Conservation (phyloP, 1,140 invertebrate genomes). For the Onthophagus taurus region DNA sequence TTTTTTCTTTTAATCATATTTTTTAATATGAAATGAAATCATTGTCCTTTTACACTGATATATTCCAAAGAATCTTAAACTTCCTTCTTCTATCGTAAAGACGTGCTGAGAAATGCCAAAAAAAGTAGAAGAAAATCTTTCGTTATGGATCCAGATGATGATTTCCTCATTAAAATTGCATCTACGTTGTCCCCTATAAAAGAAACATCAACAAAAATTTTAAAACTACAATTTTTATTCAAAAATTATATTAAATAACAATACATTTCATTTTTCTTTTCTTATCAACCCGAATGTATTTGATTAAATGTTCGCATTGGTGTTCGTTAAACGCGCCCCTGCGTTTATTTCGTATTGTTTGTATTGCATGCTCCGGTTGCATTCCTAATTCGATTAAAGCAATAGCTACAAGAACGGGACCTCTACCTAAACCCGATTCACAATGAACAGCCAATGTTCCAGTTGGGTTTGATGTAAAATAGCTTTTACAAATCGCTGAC, state of each 20-base stretch:
- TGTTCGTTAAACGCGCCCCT: conserved; percentile 8
- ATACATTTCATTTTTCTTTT: conserved; percentile 4
- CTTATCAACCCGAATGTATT: conserved; percentile 6
- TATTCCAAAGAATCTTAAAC: no score
- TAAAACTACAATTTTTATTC: no score
- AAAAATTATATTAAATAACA: neutral
- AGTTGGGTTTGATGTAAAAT: conserved; percentile 3
- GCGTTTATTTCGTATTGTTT: conserved; percentile 9
- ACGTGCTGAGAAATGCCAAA: conserved; percentile 21
- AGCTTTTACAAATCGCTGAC: conserved; percentile 4
- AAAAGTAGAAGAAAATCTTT: conserved; percentile 33
- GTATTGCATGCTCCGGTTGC: conserved; percentile 3
- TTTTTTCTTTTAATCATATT: neutral
- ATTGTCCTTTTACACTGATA: no score
- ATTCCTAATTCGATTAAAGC: conserved; percentile 14
- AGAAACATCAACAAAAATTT: conserved; percentile 15
- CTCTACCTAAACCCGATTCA: conserved; percentile 9
- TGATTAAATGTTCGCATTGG: conserved; percentile 1
- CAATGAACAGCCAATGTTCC: conserved; percentile 11
- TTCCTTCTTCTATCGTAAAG: conserved; percentile 23
- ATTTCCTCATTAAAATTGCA: conserved; percentile 36
- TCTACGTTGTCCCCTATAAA: conserved; percentile 35
- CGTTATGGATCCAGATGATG: conserved; percentile 31
- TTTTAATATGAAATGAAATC: no score
- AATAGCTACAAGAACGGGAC: conserved; percentile 10